Evolutionary conservation across 37 sponge, comb jelly and placozoan genomes (phyloP), one percentile per base, ranked within the genome.

Genomic region (Haliclona indistincta): DNA sequence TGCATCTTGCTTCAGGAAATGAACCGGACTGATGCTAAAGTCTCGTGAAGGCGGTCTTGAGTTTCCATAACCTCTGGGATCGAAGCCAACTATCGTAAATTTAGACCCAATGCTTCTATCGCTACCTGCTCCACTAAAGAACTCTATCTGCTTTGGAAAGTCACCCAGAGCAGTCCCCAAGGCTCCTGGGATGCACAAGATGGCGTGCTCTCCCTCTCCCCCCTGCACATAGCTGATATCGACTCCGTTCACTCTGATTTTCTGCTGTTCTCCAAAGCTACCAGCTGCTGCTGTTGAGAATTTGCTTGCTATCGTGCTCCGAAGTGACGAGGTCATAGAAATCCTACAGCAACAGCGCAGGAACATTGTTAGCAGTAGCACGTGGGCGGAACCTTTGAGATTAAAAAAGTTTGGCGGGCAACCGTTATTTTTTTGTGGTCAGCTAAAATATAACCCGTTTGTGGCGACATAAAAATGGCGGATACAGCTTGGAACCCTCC

Each of bases 111-210:
- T 25, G n/a, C n/a, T n/a, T n/a, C n/a, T n/a, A n/a, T n/a, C n/a
- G n/a, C n/a, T n/a, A 7, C 62, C 74, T 38, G 2, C 44, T 3
- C 56, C 32, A 30, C 76, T 67, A 54, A 83, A 83, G 26, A 75
- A 68, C 25, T 85, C 73, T 36, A 85, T 28, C 44, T 85, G 78
- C 13, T 54, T 54, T 3, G 33, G 1, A 71, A 77, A 85, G 67
- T 76, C 77, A 13, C 63, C 55, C 22, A n/a, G 26, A 17, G 58
- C 77, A 29, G 67, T 83, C 17, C 84, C 77, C 43, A 83, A 43
- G 17, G 77, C 70, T 10, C 84, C 84, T 7, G 84, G 77, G 20
- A 83, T 83, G 44, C 77, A 83, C 15, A 83, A 43, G 3, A 83
- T 20, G 15, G 77, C 34, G 41, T 68, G 84, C 34, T 26, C 23